These are phyloP conservation scores for Synanceia verrucosa DNA, from an alignment of 2,797 vertebrate species.

Conservation along the genomic window DNA sequence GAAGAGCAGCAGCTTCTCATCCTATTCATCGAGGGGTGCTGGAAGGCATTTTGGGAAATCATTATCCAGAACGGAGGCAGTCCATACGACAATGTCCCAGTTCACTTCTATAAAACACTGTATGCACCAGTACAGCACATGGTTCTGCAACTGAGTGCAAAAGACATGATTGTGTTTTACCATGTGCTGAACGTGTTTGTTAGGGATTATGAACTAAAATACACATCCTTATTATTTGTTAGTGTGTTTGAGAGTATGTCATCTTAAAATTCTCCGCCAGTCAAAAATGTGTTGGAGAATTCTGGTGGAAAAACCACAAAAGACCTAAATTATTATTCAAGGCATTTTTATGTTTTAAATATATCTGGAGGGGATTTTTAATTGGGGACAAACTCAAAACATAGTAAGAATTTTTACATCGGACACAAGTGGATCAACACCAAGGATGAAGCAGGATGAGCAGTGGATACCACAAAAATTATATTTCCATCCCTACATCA, in stretches of 20 bases:
- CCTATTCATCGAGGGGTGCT: not conserved
- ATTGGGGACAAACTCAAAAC: not conserved
- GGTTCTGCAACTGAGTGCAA: not conserved
- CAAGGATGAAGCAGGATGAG: not conserved
- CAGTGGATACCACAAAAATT: not conserved
- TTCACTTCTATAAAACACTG: not conserved
- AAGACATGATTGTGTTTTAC: not conserved
- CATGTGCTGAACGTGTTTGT: no score
- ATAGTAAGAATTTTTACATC: not conserved
- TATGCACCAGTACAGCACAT: not conserved
- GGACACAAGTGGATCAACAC: not conserved
- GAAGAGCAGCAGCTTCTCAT: slow-evolving; percentile 21
- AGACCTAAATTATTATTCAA: not conserved
- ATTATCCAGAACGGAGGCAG: not conserved
- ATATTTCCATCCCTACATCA: not conserved
- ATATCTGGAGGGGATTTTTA: not conserved
- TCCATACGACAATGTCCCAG: not conserved
- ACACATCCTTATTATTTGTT: no score
- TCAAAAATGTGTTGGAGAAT: not conserved
- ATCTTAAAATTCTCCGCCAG: no score
- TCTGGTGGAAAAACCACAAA: not conserved
- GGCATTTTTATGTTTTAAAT: not conserved
- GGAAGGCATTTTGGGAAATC: slow-evolving; percentile 14
- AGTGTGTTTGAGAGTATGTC: no score
- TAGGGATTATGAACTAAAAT: no score